Evolutionary conservation across 2,797 vertebrate genomes (phyloP), one percentile per base, ranked within the genome.

Genomic region (Enoplosus armatus): DNA sequence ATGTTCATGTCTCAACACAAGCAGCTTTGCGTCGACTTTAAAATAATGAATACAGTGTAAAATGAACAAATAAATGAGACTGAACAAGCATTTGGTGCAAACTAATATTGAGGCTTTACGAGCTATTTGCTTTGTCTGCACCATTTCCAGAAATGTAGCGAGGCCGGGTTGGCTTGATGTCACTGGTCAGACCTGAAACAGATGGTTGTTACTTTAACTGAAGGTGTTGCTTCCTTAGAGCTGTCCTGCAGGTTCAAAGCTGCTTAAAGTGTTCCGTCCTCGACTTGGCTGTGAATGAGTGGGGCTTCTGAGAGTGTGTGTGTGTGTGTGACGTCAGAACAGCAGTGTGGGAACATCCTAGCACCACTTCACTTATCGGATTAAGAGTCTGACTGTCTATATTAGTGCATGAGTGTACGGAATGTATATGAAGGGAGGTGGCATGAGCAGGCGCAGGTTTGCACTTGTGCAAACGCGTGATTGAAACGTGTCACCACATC

Each of bases 271-370:
- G 9, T 29, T 70, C 60, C 0, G 7, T 41, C 47, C 11, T 7
- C 6, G 2, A 51, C 29, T 69, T n/a, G 73, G 33, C 53, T 85
- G 67, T 85, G 83, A 87, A 87, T 82, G 85, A 82, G 62, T 51
- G 18, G 37, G 63, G 35, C 35, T 16, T 31, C 1, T 72, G 64
- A 39, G 16, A 60, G 56, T 80, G 35, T 70, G 60, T 39, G 65
- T 41, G 62, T 58, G 68, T 41, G 60, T 15, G 64, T 65, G 80
- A 93, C 82, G 85, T 93, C 88, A 90, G 58, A 47, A 35, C 47
- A 66, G 76, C 81, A 79, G 68, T 33, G 45, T n/a, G 26, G 76
- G 93, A 94, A 94, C 93, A 95, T 94, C 93, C 88, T 92, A 86
- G 85, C 89, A 87, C 88, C 33, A 90, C 79, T 92, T 87, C 56